These are phyloP conservation scores for Laothoe populi DNA, from an alignment of 2,888 invertebrate genomes.

Conservation along the genomic window DNA sequence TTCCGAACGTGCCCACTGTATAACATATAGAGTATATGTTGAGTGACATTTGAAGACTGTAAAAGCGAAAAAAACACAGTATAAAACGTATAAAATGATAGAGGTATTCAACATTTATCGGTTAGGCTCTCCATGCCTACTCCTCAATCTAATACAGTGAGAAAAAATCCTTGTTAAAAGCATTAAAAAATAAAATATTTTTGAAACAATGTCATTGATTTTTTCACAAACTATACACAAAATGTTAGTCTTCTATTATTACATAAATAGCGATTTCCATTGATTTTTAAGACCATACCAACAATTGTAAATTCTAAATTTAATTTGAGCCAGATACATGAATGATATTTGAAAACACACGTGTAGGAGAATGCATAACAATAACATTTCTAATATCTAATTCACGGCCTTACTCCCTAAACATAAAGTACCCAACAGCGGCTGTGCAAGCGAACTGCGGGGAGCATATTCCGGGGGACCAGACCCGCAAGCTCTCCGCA, in stretches of 20 bases:
- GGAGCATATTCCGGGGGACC: not conserved
- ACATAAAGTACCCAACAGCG: conserved; percentile 30
- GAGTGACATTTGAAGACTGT: no score
- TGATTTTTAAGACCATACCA: not conserved
- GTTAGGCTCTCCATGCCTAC: no score
- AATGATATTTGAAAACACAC: conserved; percentile 19
- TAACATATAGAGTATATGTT: no score
- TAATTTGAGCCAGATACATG: conserved; percentile 7
- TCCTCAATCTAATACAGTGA: no score
- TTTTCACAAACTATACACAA: not conserved
- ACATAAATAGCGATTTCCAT: not conserved
- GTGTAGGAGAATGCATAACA: conserved; percentile 17
- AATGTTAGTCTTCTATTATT: not conserved
- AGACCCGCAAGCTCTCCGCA: not conserved
- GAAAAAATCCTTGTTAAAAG: no score
- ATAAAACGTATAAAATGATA: no score
- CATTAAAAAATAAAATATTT: no score
- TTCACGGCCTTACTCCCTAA: conserved; percentile 20
- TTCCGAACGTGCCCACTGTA: no score
- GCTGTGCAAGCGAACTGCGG: not conserved
- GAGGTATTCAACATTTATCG: no score
- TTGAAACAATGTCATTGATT: no score
- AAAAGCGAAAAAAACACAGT: no score
- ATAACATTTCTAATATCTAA: conserved; percentile 22
- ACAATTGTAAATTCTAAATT: not conserved